Conservation (phyloP, 2,888 invertebrate genomes). For the Nycteola revayana region DNA sequence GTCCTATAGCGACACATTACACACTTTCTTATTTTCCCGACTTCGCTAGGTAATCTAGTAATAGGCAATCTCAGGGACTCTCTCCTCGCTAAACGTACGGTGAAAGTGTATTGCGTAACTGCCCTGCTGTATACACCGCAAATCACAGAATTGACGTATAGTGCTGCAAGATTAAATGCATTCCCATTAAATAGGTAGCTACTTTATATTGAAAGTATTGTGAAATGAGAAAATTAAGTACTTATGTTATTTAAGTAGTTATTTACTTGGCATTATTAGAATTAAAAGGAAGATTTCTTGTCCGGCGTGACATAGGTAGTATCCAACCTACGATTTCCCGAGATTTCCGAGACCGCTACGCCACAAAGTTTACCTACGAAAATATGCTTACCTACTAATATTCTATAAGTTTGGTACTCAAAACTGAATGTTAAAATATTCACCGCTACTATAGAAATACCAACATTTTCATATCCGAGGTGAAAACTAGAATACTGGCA, state of each 20-base stretch:
- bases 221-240: constrained; percentile 1
- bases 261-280: too few relatives aligned
- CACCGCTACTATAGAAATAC: too few relatives aligned
- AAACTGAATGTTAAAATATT: too few relatives aligned
- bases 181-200: constrained; percentile 31
- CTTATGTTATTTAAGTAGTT: too few relatives aligned
- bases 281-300: too few relatives aligned
- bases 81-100: constrained; percentile 73
- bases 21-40: constrained; percentile 70
- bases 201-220: constrained; percentile 14
- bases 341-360: too few relatives aligned
- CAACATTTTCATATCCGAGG: too few relatives aligned
- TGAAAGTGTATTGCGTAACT: constrained; percentile 74
- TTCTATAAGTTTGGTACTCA: too few relatives aligned
- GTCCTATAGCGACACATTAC: constrained; percentile 53
- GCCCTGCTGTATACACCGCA: constrained; percentile 63
- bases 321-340: too few relatives aligned
- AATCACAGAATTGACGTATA: constrained; percentile 57
- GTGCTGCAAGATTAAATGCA: constrained; percentile 22
- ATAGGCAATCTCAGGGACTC: constrained; percentile 74
- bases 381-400: too few relatives aligned
- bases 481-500: constrained; percentile 7
- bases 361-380: too few relatives aligned
- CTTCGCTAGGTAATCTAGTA: constrained; percentile 71
- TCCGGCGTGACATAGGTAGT: too few relatives aligned